A percentile compares a stretch with the other conserved stretches of the same genome.
Conservation (phyloP, 2,797 vertebrate species). For the Phoebastria nigripes region DNA sequence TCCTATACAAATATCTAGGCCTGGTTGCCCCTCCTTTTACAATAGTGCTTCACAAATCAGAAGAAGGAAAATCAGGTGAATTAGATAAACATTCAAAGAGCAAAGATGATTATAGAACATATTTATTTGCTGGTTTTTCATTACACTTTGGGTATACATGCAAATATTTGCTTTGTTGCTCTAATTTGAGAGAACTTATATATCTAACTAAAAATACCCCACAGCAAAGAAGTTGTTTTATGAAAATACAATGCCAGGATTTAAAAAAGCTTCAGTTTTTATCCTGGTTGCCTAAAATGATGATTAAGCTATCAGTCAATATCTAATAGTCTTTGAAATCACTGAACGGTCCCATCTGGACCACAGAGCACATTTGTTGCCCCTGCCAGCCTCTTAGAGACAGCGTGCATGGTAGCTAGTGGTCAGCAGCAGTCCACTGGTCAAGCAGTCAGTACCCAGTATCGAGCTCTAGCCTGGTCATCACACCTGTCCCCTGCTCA, state of each 20-base stretch:
- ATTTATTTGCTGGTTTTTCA: neutral
- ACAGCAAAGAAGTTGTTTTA: neutral
- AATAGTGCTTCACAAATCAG: neutral
- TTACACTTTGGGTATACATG: neutral
- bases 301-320: neutral
- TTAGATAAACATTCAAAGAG: neutral
- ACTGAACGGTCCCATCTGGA: neutral
- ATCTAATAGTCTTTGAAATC: neutral
- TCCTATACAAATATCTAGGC: neutral
- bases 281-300: neutral
- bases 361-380: neutral
- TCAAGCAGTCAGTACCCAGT: neutral
- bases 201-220: neutral
- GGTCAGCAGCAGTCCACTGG: neutral
- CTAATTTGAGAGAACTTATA: neutral
- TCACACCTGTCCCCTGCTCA: no score
- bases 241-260: neutral
- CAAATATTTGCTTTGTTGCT: neutral
- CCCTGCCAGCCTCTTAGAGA: neutral
- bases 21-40: neutral
- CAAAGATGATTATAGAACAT: neutral
- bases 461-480: neutral
- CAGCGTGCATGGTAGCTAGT: accelerated
- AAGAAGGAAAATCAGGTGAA: neutral
- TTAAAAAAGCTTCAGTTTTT: neutral